Conservation (phyloP, 2,888 invertebrate genomes). For the Camponotus fellah region DNA sequence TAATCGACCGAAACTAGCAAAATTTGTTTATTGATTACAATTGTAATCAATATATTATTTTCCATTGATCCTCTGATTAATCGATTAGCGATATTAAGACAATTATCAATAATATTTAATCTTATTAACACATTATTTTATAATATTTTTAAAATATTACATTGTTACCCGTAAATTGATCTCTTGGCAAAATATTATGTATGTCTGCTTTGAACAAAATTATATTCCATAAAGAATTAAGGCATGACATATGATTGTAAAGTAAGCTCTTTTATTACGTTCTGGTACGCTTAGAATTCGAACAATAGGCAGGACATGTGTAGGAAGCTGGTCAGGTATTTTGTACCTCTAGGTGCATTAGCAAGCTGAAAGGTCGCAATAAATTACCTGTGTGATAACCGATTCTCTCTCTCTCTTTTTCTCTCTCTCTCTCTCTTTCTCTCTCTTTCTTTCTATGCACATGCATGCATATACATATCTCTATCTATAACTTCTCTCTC, state of each 20-base stretch:
- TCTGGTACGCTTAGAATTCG: slow-evolving; percentile 13
- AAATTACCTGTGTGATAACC: slow-evolving; percentile 63
- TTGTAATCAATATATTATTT: too few species aligned
- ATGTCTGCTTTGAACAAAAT: neutral
- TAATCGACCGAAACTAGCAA: too few species aligned
- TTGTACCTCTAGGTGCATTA: slow-evolving; percentile 54
- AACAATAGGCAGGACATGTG: neutral
- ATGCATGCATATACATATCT: neutral
- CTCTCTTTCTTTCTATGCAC: neutral
- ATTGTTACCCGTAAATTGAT: neutral
- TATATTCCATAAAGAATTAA: neutral
- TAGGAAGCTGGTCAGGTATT: slow-evolving; percentile 31
- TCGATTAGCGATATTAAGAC: too few species aligned
- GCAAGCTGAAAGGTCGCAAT: slow-evolving; percentile 61
- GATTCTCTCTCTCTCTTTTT: slow-evolving; percentile 26
- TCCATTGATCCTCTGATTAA: too few species aligned
- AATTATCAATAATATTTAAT: neutral
- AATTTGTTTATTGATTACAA: too few species aligned
- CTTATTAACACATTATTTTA: neutral
- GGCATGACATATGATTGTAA: neutral
- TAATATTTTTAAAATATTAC: neutral
- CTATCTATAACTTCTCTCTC: slow-evolving; percentile 5
- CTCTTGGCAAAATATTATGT: neutral
- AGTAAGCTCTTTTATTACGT: slow-evolving; percentile 19
- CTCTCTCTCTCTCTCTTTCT: slow-evolving; percentile 6